Evolutionary conservation across 1,140 invertebrate genomes (phyloP).

Genomic region (Aethina tumida): DNA sequence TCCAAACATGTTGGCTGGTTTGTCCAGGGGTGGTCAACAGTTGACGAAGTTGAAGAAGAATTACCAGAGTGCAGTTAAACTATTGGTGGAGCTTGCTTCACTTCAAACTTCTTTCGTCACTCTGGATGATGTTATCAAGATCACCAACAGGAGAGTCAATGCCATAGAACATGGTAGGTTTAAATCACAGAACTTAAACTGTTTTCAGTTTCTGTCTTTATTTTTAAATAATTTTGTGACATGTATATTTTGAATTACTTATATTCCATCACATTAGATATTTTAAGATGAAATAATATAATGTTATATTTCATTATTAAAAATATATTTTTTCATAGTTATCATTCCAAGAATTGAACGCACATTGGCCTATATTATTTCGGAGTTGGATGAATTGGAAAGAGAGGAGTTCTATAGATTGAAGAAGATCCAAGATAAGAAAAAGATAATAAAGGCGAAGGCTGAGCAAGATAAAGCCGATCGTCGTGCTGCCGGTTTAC

Average conservation of each 20-base stretch:
- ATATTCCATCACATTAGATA: too few relatives aligned
- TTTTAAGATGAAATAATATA: too few relatives aligned
- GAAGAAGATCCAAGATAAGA: slow-evolving; percentile 92
- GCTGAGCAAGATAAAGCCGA: slow-evolving; percentile 46
- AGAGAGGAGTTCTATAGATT: slow-evolving; percentile 98
- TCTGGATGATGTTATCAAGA: slow-evolving; percentile 94
- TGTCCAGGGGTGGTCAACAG: slow-evolving; percentile 91
- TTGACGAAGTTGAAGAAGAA: slow-evolving; percentile 92
- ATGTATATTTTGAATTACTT: too few relatives aligned
- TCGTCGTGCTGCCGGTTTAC: slow-evolving; percentile 43
- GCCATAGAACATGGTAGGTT: slow-evolving; percentile 93
- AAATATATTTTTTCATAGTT: slow-evolving; percentile 54
- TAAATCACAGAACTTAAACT: too few relatives aligned
- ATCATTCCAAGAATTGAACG: slow-evolving; percentile 98
- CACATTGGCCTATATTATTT: slow-evolving; percentile 94
- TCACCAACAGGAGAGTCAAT: slow-evolving; percentile 97
- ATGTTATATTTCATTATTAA: too few relatives aligned
- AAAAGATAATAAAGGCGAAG: slow-evolving; percentile 52
- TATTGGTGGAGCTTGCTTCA: slow-evolving; percentile 89
- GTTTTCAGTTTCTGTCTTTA: too few relatives aligned
- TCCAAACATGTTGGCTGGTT: slow-evolving; percentile 85
- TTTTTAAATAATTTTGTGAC: slow-evolving; percentile 1
- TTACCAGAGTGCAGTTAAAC: slow-evolving; percentile 83
- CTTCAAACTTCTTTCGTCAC: slow-evolving; percentile 96
- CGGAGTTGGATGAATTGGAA: slow-evolving; percentile 96